These are phyloP conservation scores for Delphinapterus leucas DNA, from an alignment of 2,113 vertebrate genomes.

Conservation along the genomic window DNA sequence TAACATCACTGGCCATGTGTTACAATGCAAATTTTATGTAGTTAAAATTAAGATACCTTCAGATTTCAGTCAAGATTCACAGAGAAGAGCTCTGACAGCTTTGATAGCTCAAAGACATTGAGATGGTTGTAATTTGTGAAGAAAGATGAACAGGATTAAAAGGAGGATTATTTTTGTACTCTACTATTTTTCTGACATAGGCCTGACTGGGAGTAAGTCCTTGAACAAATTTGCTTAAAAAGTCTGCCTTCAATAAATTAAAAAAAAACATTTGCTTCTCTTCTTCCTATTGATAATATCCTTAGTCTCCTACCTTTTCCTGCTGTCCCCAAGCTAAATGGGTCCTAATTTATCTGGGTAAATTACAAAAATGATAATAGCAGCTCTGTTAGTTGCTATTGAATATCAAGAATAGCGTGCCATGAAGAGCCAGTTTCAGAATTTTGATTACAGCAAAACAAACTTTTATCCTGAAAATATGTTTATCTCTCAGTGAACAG, in stretches of 20 bases:
- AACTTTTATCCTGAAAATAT: constrained; percentile 18
- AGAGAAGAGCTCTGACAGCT: background rate
- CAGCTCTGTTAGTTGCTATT: background rate
- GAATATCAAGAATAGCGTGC: background rate
- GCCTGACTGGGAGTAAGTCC: background rate
- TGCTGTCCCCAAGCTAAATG: background rate
- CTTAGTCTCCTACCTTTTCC: background rate
- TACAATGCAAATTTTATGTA: background rate
- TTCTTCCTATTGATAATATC: background rate
- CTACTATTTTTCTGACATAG: background rate
- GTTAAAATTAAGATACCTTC: background rate
- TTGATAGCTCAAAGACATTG: background rate
- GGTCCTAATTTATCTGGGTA: background rate
- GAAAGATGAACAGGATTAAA: background rate
- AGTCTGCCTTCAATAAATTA: background rate
- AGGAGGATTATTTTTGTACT: background rate
- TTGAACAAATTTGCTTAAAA: background rate
- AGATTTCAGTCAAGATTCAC: background rate
- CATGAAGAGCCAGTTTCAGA: background rate
- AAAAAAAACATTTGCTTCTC: background rate
- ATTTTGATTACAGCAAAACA: background rate
- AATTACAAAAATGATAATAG: background rate
- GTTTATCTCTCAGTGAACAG: background rate
- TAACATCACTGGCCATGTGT: background rate
- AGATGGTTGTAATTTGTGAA: background rate